Conservation (phyloP, 2,113 vertebrate species). For the Prietella phreatophila region DNA sequence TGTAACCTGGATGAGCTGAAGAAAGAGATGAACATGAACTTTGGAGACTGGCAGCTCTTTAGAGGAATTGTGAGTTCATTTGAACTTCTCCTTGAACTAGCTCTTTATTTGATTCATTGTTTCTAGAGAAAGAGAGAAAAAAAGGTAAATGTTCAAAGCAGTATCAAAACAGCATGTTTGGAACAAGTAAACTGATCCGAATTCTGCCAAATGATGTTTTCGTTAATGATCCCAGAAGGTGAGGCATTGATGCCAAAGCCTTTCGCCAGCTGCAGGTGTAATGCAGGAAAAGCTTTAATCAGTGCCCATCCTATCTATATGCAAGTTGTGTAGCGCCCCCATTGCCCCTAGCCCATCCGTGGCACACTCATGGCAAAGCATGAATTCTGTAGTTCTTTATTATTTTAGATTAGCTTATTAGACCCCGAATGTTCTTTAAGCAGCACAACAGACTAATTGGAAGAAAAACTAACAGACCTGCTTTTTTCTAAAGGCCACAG, state of each 20-base stretch:
- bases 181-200: background rate
- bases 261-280: constrained; percentile 26
- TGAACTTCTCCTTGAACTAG: background rate
- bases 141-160: background rate
- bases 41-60: constrained; percentile 99
- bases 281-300: background rate
- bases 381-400: background rate
- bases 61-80: constrained; percentile 80
- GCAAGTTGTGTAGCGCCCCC: background rate
- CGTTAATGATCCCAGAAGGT: constrained; percentile 3
- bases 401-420: background rate
- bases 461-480: background rate
- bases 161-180: constrained; percentile 15
- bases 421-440: background rate
- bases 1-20: constrained; percentile 97
- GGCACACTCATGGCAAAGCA: background rate
- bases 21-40: constrained; percentile 99
- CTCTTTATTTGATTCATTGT: background rate
- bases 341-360: background rate
- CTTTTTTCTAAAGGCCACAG: background rate
- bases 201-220: constrained; percentile 18
- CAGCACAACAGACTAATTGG: background rate
- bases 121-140: background rate
- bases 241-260: constrained; percentile 3
- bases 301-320: constrained; percentile 11